Base-by-base conservation (phyloP, 1,140 invertebrate species). In the Nautilus pompilius region DNA sequence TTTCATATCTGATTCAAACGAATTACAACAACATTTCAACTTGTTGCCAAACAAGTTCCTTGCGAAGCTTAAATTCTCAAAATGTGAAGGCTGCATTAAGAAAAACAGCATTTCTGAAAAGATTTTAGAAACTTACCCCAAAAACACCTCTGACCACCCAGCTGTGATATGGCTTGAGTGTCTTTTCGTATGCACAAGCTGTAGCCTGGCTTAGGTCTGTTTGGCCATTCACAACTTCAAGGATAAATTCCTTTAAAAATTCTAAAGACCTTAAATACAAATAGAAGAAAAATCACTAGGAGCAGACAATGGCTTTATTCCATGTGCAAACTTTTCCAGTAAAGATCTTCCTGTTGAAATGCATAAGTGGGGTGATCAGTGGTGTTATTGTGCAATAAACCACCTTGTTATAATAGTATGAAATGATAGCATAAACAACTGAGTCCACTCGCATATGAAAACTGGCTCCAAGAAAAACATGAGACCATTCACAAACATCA, bases 81-180 rank as follows among this genome's bases (percentile, higher is more conserved):
- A 17, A 17, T 29, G 28, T n/a, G 20, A 59, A 33, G 20, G 8
- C 10, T 4, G 30, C 3, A 24, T n/a, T 2, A 15, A 15, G 22
- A 8, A 26, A 13, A 24, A n/a, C 15, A 6, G 8, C 34, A 8
- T 36, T 20, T 58, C 60, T 49, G 34, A 26, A n/a, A 32, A n/a
- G 26, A 56, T 29, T 6, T n/a, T 13, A 63, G 5, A 46, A 30
- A 77, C 78, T 79, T 68, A 83, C 81, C 45, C 73, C 73, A 73
- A 82, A 81, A 0, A 80, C 77, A 20, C 80, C 77, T 58, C 80
- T 66, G 3, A 81, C 75, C 29, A 83, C 79, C 77, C 79, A 82
- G 15, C 79, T 75, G 73, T 83, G 82, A 65, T 69, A 83, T 22
- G 71, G 70, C 63, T 76, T 81, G n/a, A 83, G 67, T 6, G 79